Conservation (phyloP, 2,888 invertebrate genomes). For the Thumatha senex region DNA sequence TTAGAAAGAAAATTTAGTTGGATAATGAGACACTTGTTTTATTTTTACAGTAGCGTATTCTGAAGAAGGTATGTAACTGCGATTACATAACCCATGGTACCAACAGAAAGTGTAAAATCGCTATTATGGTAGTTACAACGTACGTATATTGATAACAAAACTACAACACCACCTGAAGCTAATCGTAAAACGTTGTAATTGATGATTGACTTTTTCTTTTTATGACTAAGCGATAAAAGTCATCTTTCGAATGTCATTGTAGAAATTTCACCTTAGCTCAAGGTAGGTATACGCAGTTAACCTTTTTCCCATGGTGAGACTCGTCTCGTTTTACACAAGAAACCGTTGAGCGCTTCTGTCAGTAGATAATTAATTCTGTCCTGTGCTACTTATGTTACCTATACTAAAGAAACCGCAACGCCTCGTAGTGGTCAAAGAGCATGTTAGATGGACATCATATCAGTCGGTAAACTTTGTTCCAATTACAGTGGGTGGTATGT, state of each 20-base stretch:
- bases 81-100: slow-evolving; percentile 4
- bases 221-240: slow-evolving; percentile 11
- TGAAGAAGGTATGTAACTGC: not conserved
- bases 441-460: slow-evolving; percentile 56
- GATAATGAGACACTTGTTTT: slow-evolving; percentile 1
- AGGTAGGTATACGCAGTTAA: slow-evolving; percentile 55
- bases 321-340: slow-evolving; percentile 77
- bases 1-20: slow-evolving; percentile 37
- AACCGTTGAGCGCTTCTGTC: slow-evolving; percentile 70
- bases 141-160: slow-evolving; percentile 4
- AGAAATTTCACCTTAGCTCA: slow-evolving; percentile 41
- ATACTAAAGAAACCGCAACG: slow-evolving; percentile 66
- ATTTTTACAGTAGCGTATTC: not conserved
- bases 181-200: slow-evolving; percentile 3
- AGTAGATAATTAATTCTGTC: slow-evolving; percentile 75
- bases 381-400: slow-evolving; percentile 72
- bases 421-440: slow-evolving; percentile 63
- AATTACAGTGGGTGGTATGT: slow-evolving; percentile 56
- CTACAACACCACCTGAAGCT: slow-evolving; percentile 5
- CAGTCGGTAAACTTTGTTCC: slow-evolving; percentile 65
- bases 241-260: slow-evolving; percentile 22
- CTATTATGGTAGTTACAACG: slow-evolving; percentile 1
- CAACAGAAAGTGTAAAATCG: not conserved
- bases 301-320: slow-evolving; percentile 66
- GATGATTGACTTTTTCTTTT: slow-evolving; percentile 10